Evolutionary conservation across 2,797 vertebrate species (phyloP).

Genomic region (Pelodytes ibericus): DNA sequence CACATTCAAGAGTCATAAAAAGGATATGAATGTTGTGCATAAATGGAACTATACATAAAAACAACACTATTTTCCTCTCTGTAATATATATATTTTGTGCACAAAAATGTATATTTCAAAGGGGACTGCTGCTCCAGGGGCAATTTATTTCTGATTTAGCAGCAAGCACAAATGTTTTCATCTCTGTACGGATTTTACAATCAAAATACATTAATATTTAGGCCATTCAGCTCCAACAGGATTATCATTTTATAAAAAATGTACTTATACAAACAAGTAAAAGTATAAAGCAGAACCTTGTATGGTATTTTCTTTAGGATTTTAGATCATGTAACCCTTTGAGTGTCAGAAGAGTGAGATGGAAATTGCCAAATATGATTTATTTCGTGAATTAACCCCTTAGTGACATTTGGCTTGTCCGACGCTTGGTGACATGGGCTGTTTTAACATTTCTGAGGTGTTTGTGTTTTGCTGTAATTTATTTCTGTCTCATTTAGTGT

Average conservation of each 20-base stretch:
- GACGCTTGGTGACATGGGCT: no score
- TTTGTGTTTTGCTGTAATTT: no score
- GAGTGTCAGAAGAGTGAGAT: background rate
- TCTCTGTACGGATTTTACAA: constrained; percentile 56
- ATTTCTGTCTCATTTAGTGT: no score
- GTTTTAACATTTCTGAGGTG: no score
- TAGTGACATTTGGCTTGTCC: no score
- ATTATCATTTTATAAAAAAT: constrained; percentile 9
- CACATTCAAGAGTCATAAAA: no score
- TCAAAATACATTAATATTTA: constrained; percentile 57
- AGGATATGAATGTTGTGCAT: no score
- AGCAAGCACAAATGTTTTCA: constrained; percentile 11
- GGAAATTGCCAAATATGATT: no score
- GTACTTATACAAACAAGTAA: background rate
- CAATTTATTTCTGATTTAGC: constrained; percentile 22
- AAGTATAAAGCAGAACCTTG: background rate
- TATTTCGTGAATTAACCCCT: no score
- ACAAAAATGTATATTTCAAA: constrained; percentile 10
- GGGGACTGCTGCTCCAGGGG: background rate
- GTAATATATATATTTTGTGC: no score
- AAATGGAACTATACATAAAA: no score
- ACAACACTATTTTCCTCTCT: no score
- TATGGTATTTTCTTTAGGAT: background rate
- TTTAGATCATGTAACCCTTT: background rate
- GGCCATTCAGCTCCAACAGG: background rate